phyloP scores from a whole-genome alignment of 2,888 invertebrate genomes.

The Glaucopsyche alexis region DNA sequence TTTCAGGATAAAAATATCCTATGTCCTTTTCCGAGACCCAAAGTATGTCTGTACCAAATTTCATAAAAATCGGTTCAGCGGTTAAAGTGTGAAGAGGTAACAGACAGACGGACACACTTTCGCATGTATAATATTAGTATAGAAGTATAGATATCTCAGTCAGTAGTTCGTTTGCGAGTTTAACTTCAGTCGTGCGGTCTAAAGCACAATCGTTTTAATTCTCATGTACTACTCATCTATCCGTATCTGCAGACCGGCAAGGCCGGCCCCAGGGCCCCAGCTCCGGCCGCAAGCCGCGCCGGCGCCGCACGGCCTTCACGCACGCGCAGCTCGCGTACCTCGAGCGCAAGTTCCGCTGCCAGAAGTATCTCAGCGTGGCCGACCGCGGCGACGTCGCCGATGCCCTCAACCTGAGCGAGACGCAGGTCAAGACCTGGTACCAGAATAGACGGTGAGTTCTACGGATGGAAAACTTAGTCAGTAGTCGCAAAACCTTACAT shows the following conservation, averaged over 20 bases:
- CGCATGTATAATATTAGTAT: no score
- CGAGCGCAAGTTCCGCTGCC: slow-evolving; percentile 94
- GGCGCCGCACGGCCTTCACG: slow-evolving; percentile 94
- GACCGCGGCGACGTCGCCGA: slow-evolving; percentile 96
- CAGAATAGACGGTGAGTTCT: slow-evolving; percentile 88
- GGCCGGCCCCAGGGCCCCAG: slow-evolving; percentile 47
- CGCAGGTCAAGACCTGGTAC: slow-evolving; percentile 98
- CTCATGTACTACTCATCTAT: slow-evolving; percentile 1
- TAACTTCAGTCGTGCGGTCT: no score
- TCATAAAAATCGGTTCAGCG: no score
- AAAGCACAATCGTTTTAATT: no score
- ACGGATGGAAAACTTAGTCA: neutral
- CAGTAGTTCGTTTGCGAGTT: no score
- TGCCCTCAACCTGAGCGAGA: slow-evolving; percentile 92
- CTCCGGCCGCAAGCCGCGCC: slow-evolving; percentile 87
- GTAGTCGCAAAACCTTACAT: no score
- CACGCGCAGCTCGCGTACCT: slow-evolving; percentile 95
- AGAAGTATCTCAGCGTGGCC: slow-evolving; percentile 96
- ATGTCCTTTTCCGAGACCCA: no score
- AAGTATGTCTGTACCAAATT: no score
- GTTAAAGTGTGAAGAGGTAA: no score
- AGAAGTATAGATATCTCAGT: no score
- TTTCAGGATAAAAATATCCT: no score
- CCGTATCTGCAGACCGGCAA: slow-evolving; percentile 51
- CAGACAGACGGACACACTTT: no score